These are phyloP conservation scores for Scaptomyza cyrtandrae DNA, from an alignment of 2,888 invertebrate species.

Conservation along the genomic window DNA sequence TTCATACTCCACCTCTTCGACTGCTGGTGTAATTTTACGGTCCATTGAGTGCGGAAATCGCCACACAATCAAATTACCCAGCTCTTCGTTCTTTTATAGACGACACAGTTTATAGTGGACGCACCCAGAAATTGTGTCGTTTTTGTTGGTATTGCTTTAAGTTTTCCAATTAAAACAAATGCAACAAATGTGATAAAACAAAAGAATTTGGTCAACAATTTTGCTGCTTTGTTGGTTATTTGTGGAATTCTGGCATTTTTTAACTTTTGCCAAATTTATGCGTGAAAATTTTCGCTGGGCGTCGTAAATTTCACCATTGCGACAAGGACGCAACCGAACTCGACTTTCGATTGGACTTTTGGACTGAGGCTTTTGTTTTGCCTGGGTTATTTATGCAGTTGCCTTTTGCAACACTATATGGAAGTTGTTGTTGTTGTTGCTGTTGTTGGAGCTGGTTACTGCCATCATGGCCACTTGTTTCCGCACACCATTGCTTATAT, in stretches of 20 bases:
- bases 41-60: constrained; percentile 70
- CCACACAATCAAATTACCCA: constrained; percentile 64
- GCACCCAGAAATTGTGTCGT: constrained; percentile 41
- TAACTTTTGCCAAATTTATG: constrained; percentile 44
- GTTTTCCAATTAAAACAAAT: constrained; percentile 60
- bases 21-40: constrained; percentile 66
- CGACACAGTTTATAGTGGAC: not conserved
- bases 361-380: constrained; percentile 47
- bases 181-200: constrained; percentile 45
- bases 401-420: constrained; percentile 55
- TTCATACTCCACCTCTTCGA: not conserved
- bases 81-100: constrained; percentile 5
- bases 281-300: constrained; percentile 34
- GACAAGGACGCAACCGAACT: constrained; percentile 32
- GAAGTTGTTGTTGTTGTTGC: constrained; percentile 25
- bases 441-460: constrained; percentile 21
- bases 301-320: constrained; percentile 56
- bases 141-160: constrained; percentile 52
- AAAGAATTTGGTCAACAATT: constrained; percentile 48
- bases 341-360: constrained; percentile 63
- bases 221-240: constrained; percentile 24
- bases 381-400: constrained; percentile 69
- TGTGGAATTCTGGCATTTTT: constrained; percentile 45
- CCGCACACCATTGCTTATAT: constrained; percentile 54
- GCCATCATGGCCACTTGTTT: constrained; percentile 59